Base-by-base conservation (phyloP, 2,797 vertebrate genomes). In the Typhlichthys subterraneus region DNA sequence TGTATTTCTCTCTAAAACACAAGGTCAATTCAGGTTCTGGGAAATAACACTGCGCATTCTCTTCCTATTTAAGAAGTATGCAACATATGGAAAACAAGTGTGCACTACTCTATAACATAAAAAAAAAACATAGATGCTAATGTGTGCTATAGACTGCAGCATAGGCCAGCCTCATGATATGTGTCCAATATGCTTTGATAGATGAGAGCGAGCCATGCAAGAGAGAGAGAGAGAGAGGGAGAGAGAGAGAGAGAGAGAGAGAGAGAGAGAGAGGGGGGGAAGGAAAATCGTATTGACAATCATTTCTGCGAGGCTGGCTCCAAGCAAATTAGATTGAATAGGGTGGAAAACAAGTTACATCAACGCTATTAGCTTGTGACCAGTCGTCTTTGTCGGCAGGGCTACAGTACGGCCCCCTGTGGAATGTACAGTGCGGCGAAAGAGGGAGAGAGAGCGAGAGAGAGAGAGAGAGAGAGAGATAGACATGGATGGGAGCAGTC, bases 311-410 rank as follows among this genome's bases (percentile, higher is more conserved):
- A 31, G 60, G 75, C 89, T 87, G 87, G 89, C 89, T 91, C 88
- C 88, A 86, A 83, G 70, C 75, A 87, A 91, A 93, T 92, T 89
- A 81, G 85, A 92, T 89, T 90, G 81, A 85, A 81, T 51, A 68
- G 78, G 69, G 73, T 84, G 75, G 75, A 87, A 82, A 88, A 87
- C 83, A 80, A 90, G 75, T 86, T 86, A 84, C 75, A 83, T 79
- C 84, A 86, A 85, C 87, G 73, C 70, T 88, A 87, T 90, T 87
- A 85, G 75, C 75, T 79, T 75, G 77, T 83, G 85, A 90, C 79
- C 75, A 73, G 72, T 73, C 31, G 63, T 81, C 33, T 38, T 76
- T 66, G 19, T 11, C 69, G 67, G 65, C 7, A 1, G 46, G 69
- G 61, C 65, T 29, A 59, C 67, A 57, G 57, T 9, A 14, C 33